phyloP scores from a whole-genome alignment of 2,888 invertebrate genomes.

The Eilema depressum region DNA sequence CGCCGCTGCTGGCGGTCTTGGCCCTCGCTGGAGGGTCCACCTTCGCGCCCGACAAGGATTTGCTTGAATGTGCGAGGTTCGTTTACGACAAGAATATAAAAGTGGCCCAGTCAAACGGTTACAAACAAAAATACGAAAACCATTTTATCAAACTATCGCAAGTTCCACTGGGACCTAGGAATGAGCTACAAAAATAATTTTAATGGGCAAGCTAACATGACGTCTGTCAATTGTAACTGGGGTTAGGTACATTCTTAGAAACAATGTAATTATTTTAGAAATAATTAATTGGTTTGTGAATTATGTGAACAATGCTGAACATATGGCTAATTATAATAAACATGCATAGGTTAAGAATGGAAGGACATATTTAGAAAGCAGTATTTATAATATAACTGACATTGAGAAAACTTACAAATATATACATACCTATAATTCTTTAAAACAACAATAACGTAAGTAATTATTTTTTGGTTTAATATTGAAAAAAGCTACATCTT shows the following conservation, averaged over 20 bases:
- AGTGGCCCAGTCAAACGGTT: constrained; percentile 6
- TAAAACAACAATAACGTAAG: background rate
- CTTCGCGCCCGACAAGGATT: constrained; percentile 76
- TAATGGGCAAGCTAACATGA: constrained; percentile 69
- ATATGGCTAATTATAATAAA: constrained; percentile 10
- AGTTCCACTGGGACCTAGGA: constrained; percentile 66
- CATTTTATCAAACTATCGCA: constrained; percentile 40
- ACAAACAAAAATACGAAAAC: constrained; percentile 27
- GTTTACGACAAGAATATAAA: constrained; percentile 48
- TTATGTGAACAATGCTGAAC: constrained; percentile 27
- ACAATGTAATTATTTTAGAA: constrained; percentile 32
- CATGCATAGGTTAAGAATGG: background rate
- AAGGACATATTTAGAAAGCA: background rate
- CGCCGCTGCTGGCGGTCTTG: constrained; percentile 73
- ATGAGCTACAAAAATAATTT: constrained; percentile 83
- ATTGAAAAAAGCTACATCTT: background rate
- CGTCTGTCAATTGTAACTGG: constrained; percentile 45
- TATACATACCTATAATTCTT: background rate
- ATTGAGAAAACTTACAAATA: background rate
- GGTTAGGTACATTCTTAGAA: constrained; percentile 23
- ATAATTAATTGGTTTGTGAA: constrained; percentile 27
- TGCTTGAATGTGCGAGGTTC: constrained; percentile 84
- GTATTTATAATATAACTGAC: background rate
- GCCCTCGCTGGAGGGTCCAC: constrained; percentile 74
- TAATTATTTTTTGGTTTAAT: background rate